Evolutionary conservation across 2,888 invertebrate species (phyloP).

Genomic region (Hedychridium roseum): DNA sequence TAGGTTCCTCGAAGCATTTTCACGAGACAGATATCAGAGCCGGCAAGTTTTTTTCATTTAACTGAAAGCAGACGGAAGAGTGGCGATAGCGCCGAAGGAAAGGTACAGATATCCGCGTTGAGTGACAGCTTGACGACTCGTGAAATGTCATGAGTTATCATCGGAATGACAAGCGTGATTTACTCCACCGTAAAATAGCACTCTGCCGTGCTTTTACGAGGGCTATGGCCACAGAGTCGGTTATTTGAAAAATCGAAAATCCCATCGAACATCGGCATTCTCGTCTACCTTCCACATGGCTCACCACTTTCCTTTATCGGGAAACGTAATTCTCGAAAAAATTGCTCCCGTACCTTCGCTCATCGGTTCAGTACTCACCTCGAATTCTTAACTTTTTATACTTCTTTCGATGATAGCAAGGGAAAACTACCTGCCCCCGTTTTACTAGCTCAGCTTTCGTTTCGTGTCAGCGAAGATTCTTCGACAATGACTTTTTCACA

Average conservation of each 20-base stretch:
- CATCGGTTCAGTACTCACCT: too few relatives aligned
- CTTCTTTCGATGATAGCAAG: too few relatives aligned
- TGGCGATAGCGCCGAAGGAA: conserved; percentile 33
- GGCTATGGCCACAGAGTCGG: conserved; percentile 9
- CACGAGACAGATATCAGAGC: too few relatives aligned
- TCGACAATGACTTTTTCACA: too few relatives aligned
- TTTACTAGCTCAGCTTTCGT: too few relatives aligned
- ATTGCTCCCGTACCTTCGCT: too few relatives aligned
- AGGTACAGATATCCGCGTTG: conserved; percentile 23
- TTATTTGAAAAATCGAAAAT: conserved; percentile 9
- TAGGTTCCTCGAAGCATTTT: too few relatives aligned
- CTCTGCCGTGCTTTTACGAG: conserved; percentile 34
- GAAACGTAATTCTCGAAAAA: conserved; percentile 19
- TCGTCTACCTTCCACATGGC: conserved; percentile 17
- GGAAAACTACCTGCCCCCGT: too few relatives aligned
- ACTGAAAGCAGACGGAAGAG: too few relatives aligned
- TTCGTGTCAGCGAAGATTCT: too few relatives aligned
- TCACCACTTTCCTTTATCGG: conserved; percentile 22
- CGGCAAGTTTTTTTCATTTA: too few relatives aligned
- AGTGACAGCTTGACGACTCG: conserved; percentile 44
- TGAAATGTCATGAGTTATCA: conserved; percentile 44
- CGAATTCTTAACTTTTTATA: too few relatives aligned
- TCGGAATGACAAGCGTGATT: conserved; percentile 35
- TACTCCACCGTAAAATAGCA: conserved; percentile 39
- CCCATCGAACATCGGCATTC: conserved; percentile 26